Conservation (phyloP, 2,888 invertebrate genomes). For the Hyles lineata region DNA sequence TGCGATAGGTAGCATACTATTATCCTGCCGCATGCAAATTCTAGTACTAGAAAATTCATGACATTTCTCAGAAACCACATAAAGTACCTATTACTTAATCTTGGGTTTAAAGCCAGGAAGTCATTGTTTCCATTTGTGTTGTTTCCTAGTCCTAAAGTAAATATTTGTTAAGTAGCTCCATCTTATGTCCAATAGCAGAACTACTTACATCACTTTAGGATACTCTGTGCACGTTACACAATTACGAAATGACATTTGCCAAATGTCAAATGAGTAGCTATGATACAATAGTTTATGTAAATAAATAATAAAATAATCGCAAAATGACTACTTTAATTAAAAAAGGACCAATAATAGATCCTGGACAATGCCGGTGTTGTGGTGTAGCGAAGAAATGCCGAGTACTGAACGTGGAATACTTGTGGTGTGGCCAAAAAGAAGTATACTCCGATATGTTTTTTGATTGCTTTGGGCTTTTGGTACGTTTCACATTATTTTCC, state of each 20-base stretch:
- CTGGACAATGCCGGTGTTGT: constrained; percentile 71
- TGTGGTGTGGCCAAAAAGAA: constrained; percentile 67
- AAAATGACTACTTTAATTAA: constrained; percentile 37
- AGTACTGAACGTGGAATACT: constrained; percentile 68
- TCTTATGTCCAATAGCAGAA: neutral
- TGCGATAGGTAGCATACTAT: too few species aligned
- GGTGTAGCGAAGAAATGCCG: constrained; percentile 71
- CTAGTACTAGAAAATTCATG: too few species aligned
- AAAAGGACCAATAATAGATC: constrained; percentile 68
- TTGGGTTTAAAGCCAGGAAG: too few species aligned
- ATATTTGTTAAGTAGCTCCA: neutral
- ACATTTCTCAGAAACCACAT: too few species aligned
- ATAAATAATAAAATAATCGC: neutral
- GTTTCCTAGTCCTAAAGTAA: too few species aligned
- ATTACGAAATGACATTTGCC: neutral
- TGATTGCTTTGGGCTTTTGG: constrained; percentile 74
- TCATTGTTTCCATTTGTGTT: too few species aligned
- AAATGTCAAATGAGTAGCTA: neutral
- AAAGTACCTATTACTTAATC: too few species aligned
- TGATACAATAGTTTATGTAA: neutral
- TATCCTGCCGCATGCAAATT: too few species aligned
- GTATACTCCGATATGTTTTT: constrained; percentile 73
- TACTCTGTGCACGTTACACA: too few species aligned
- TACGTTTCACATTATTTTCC: constrained; percentile 44
- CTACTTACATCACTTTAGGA: too few species aligned